Conservation (phyloP, 2,888 invertebrate genomes). For the Norana najaformis region DNA sequence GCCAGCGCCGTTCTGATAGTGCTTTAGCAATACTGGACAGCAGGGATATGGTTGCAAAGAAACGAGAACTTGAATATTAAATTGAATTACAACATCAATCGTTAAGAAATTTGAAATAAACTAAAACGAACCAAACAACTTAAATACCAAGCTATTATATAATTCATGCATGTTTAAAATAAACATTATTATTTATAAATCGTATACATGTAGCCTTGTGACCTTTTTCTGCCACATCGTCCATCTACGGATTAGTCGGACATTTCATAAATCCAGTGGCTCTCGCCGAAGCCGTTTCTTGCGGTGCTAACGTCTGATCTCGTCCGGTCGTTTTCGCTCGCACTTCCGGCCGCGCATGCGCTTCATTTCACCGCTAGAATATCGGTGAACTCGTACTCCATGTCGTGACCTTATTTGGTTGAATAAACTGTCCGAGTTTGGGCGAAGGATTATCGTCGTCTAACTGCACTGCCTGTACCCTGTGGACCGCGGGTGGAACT, state of each 20-base stretch:
- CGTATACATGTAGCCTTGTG: too few species aligned
- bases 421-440: background rate
- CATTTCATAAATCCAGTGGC: background rate
- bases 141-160: too few species aligned
- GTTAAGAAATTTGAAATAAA: too few species aligned
- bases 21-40: too few species aligned
- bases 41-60: too few species aligned
- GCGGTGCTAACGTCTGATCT: background rate
- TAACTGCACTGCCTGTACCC: background rate
- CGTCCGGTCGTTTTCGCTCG: background rate
- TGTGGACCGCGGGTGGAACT: background rate
- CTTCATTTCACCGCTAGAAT: background rate
- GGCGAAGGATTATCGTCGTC: background rate
- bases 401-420: slow-evolving; percentile 1
- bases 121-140: too few species aligned
- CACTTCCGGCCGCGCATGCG: background rate
- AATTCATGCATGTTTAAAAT: too few species aligned
- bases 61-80: too few species aligned
- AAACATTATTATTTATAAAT: too few species aligned
- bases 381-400: background rate
- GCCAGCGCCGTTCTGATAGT: too few species aligned
- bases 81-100: too few species aligned
- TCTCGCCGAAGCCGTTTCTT: background rate
- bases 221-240: too few species aligned
- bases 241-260: background rate